Evolutionary conservation across 2,888 invertebrate genomes (phyloP).

Genomic region (Neoitamus cyanurus): DNA sequence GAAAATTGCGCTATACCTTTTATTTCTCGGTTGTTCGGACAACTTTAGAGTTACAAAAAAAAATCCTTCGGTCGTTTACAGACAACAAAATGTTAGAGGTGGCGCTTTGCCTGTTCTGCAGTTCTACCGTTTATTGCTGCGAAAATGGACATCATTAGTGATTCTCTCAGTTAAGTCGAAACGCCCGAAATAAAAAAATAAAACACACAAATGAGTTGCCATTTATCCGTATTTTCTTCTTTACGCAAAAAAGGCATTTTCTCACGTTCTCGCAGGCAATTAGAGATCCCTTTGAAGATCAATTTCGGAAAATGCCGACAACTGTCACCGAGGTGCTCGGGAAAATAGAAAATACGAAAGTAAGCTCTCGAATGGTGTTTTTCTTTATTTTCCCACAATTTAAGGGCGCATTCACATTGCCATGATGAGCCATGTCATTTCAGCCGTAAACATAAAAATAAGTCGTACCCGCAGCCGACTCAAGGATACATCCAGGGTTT

Average conservation of each 20-base stretch:
- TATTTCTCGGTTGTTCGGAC: too few relatives aligned
- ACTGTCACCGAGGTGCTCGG: constrained; percentile 4
- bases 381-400: constrained; percentile 32
- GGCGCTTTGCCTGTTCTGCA: background rate
- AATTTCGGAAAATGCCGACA: background rate
- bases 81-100: too few relatives aligned
- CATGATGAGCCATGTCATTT: constrained; percentile 25
- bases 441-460: constrained; percentile 39
- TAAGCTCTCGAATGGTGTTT: constrained; percentile 7
- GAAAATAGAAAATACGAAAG: background rate
- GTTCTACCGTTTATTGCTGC: background rate
- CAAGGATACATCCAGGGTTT: background rate
- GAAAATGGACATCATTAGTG: background rate
- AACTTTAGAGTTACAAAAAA: too few relatives aligned
- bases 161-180: background rate
- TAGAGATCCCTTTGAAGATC: background rate
- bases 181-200: background rate
- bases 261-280: background rate
- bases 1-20: too few relatives aligned
- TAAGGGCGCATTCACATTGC: constrained; percentile 23
- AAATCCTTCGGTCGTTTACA: too few relatives aligned
- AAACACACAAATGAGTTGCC: background rate
- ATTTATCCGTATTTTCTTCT: background rate
- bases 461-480: background rate
- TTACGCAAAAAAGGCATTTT: background rate